Percentiles rank a stretch among this genome's conserved stretches.
These are phyloP conservation scores for Xenopus borealis DNA, from an alignment of 2,113 vertebrate species.

Conservation along the genomic window DNA sequence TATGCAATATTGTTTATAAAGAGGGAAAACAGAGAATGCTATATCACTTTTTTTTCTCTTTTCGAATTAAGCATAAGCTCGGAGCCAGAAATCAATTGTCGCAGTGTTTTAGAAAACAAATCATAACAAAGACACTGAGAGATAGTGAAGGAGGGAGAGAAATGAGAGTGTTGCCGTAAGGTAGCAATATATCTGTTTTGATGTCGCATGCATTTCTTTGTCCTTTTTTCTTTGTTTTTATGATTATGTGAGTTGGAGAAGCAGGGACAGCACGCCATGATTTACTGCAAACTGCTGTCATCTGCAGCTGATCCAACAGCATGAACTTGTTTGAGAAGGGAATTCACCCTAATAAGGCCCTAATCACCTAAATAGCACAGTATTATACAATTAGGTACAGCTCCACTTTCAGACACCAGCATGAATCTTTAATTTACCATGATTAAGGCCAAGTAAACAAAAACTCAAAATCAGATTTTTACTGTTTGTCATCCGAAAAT, in stretches of 20 bases:
- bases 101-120: conserved; percentile 45
- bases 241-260: conserved; percentile 45
- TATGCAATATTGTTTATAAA: conserved; percentile 26
- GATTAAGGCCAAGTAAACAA: too few species aligned
- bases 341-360: background rate
- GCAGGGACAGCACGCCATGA: conserved; percentile 28
- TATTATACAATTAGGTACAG: too few species aligned
- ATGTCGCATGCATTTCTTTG: conserved; percentile 44
- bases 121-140: conserved; percentile 43
- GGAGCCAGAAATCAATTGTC: conserved; percentile 45
- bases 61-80: conserved; percentile 42
- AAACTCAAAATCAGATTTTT: too few species aligned
- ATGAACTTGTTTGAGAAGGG: conserved; percentile 22
- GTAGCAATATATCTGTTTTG: conserved; percentile 48
- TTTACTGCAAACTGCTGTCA: conserved; percentile 43
- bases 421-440: too few species aligned
- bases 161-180: conserved; percentile 44
- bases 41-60: conserved; percentile 7
- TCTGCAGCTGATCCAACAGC: conserved; percentile 24
- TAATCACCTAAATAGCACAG: background rate
- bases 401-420: too few species aligned
- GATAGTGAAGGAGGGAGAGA: conserved; percentile 41
- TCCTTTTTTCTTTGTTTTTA: conserved; percentile 45
- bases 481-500: too few species aligned
- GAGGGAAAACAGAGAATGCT: background rate